Percentiles rank a stretch among this genome's conserved stretches.
Evolutionary conservation across 2,888 invertebrate species (phyloP).

Genomic region (Thumatha senex): DNA sequence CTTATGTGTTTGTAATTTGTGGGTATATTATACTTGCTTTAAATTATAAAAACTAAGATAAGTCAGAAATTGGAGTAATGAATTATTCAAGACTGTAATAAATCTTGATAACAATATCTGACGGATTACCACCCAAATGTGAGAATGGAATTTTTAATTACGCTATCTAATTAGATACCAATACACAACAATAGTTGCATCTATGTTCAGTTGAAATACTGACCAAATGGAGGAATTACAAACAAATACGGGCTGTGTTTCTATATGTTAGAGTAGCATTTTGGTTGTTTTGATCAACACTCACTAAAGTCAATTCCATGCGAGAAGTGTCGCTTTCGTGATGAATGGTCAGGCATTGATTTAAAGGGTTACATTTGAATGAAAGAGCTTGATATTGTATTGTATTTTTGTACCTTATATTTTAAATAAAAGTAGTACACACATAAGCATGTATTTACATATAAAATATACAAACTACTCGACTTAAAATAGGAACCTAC

Average conservation of each 20-base stretch:
- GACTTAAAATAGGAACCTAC: slow-evolving; percentile 18
- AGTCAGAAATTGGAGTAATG: slow-evolving; percentile 25
- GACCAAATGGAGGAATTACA: slow-evolving; percentile 17
- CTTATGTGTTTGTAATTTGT: slow-evolving; percentile 6
- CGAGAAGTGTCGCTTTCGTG: slow-evolving; percentile 63
- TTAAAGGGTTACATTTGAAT: slow-evolving; percentile 71
- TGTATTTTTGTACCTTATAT: slow-evolving; percentile 54
- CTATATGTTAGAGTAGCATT: slow-evolving; percentile 42
- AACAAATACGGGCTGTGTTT: slow-evolving; percentile 29
- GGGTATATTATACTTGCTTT: not conserved
- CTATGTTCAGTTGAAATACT: slow-evolving; percentile 59
- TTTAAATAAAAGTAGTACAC: slow-evolving; percentile 69
- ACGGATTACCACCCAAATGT: slow-evolving; percentile 71
- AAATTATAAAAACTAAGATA: not conserved
- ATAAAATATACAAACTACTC: no score
- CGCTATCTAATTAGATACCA: slow-evolving; percentile 77
- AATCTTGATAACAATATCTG: slow-evolving; percentile 56
- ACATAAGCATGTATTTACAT: no score
- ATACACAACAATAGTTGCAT: slow-evolving; percentile 70
- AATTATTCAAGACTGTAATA: slow-evolving; percentile 31
- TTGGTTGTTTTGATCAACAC: slow-evolving; percentile 38
- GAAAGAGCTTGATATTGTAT: slow-evolving; percentile 54
- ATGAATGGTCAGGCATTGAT: slow-evolving; percentile 72
- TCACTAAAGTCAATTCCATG: slow-evolving; percentile 48
- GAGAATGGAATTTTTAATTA: slow-evolving; percentile 69